phyloP scores from a whole-genome alignment of 2,797 vertebrate genomes.

The Bryconaethiops microstoma region DNA sequence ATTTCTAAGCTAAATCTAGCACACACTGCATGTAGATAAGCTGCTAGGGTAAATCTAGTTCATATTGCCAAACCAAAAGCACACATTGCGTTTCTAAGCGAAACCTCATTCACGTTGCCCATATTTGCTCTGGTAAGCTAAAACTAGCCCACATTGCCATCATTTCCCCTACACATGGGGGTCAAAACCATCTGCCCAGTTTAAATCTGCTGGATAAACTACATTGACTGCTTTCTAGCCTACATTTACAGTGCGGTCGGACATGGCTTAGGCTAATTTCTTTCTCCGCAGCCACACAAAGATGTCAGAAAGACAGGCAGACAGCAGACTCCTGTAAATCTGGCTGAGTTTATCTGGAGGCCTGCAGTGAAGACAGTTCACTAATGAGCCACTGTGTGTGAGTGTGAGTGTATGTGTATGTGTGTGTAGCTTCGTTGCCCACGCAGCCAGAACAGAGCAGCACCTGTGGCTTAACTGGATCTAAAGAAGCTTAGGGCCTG shows the following conservation, averaged over 20 bases:
- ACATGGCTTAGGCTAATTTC: slow-evolving; percentile 47
- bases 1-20: not conserved
- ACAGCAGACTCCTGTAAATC: slow-evolving; percentile 49
- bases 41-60: too few species aligned
- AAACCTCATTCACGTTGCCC: not conserved
- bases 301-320: slow-evolving; percentile 45
- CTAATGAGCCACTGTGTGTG: slow-evolving; percentile 72
- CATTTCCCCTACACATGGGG: not conserved
- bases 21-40: too few species aligned
- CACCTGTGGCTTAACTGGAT: slow-evolving; percentile 56
- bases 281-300: slow-evolving; percentile 41
- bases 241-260: slow-evolving; percentile 41
- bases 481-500: slow-evolving; percentile 43
- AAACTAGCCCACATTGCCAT: not conserved
- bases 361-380: slow-evolving; percentile 66
- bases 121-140: not conserved
- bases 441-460: slow-evolving; percentile 56
- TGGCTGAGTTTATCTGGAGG: slow-evolving; percentile 46
- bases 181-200: not conserved
- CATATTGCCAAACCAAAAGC: too few species aligned
- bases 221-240: slow-evolving; percentile 5
- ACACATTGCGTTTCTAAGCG: too few species aligned
- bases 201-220: slow-evolving; percentile 37
- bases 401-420: slow-evolving; percentile 65
- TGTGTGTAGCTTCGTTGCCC: slow-evolving; percentile 57